Percentiles rank a stretch among this genome's conserved stretches.
Evolutionary conservation across 2,797 vertebrate genomes (phyloP).

Genomic region (Hapalemur alaotrensis): DNA sequence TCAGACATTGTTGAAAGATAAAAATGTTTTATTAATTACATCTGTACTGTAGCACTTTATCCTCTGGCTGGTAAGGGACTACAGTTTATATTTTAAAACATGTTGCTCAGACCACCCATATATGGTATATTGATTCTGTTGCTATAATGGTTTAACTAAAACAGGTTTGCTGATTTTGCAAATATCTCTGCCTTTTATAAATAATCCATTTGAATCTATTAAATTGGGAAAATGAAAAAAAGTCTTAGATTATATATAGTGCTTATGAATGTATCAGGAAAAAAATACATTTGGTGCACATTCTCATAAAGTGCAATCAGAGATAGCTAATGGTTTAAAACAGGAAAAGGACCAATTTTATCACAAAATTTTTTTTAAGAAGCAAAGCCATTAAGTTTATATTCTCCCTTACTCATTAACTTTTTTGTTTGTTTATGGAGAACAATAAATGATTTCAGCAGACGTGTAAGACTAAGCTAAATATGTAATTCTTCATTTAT

Average conservation of each 20-base stretch:
- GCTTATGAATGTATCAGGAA: neutral
- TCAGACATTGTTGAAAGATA: neutral
- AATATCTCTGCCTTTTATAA: neutral
- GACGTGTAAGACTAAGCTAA: neutral
- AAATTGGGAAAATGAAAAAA: neutral
- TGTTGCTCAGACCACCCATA: neutral
- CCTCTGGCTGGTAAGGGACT: neutral
- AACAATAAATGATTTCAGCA: neutral
- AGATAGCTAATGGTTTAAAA: neutral
- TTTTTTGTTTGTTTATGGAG: neutral
- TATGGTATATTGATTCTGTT: neutral
- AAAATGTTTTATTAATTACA: neutral
- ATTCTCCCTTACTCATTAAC: neutral
- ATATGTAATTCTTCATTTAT: neutral
- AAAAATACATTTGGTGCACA: neutral
- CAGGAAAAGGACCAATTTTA: neutral
- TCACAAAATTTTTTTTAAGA: neutral
- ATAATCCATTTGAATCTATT: neutral
- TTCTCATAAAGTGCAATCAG: neutral
- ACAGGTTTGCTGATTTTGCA: neutral
- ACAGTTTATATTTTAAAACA: neutral
- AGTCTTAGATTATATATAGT: neutral
- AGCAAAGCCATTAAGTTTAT: neutral
- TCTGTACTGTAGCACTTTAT: neutral
- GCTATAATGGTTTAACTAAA: neutral